phyloP scores from a whole-genome alignment of 2,888 invertebrate species.

The Zelleria hepariella region DNA sequence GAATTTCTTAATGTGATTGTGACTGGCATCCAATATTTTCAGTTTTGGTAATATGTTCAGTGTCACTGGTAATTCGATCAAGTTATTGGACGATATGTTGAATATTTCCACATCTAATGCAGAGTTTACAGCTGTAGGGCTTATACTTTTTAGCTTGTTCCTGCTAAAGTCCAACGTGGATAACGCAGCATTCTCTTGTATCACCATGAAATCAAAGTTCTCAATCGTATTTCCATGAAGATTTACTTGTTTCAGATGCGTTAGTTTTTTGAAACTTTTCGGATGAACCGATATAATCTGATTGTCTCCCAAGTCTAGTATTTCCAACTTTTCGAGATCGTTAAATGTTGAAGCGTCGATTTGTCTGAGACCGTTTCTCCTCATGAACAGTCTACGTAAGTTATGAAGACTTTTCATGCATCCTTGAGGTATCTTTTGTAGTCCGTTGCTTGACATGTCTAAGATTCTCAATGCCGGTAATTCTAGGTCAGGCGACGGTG shows the following conservation, averaged over 20 bases:
- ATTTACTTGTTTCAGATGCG: constrained; percentile 78
- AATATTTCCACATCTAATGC: constrained; percentile 79
- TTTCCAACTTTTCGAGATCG: constrained; percentile 79
- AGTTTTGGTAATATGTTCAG: constrained; percentile 78
- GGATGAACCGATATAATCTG: constrained; percentile 77
- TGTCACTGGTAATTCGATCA: constrained; percentile 80
- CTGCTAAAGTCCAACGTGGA: constrained; percentile 80
- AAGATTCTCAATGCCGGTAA: constrained; percentile 80
- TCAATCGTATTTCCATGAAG: constrained; percentile 84
- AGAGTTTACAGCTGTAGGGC: constrained; percentile 74
- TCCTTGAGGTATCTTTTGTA: constrained; percentile 78
- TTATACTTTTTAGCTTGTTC: constrained; percentile 80
- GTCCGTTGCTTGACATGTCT: constrained; percentile 82
- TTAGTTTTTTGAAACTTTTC: constrained; percentile 74
- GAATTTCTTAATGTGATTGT: constrained; percentile 80
- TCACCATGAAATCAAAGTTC: constrained; percentile 76
- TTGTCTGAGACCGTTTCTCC: constrained; percentile 79
- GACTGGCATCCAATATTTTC: constrained; percentile 81
- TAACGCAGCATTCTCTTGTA: constrained; percentile 76
- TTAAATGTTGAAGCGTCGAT: constrained; percentile 79
- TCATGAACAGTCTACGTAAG: constrained; percentile 78
- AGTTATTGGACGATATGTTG: constrained; percentile 83
- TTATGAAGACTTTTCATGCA: constrained; percentile 77
- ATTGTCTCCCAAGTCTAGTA: constrained; percentile 82
- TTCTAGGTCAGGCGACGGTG: constrained; percentile 78